phyloP scores from a whole-genome alignment of 23 tunicate genomes.

The Diplosoma virens region DNA sequence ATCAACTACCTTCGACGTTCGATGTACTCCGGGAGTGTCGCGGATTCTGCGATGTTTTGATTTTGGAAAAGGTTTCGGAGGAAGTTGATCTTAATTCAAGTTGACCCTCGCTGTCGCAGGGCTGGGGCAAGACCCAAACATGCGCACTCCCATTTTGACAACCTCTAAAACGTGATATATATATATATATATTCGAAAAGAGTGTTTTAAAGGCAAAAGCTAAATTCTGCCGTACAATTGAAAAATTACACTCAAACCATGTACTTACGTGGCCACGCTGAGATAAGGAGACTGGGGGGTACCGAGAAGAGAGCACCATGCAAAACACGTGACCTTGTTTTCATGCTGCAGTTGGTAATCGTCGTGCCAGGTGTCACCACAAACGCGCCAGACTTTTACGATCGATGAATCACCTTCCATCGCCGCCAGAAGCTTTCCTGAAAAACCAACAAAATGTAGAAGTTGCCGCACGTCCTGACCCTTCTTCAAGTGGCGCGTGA shows the following conservation, averaged over 20 bases:
- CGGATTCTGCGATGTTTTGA: background rate
- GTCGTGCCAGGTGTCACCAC: conserved; percentile 60
- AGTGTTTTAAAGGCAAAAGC: too few relatives aligned
- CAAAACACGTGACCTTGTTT: conserved; percentile 17
- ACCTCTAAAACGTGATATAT: too few relatives aligned
- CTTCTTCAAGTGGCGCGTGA: background rate
- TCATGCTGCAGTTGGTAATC: conserved; percentile 30
- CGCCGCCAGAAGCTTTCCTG: conserved; percentile 46
- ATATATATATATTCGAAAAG: too few relatives aligned
- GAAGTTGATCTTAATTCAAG: conserved; percentile 24
- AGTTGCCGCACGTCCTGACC: background rate
- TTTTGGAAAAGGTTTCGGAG: conserved; percentile 39
- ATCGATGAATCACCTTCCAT: conserved; percentile 21
- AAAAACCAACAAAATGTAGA: background rate
- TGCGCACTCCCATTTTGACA: conserved; percentile 54
- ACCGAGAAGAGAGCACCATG: conserved; percentile 55
- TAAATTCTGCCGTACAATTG: too few relatives aligned
- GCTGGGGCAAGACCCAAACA: conserved; percentile 48
- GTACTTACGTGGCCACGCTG: conserved; percentile 45
- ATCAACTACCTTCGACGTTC: conserved; percentile 31
- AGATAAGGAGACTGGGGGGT: conserved; percentile 30
- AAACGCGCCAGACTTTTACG: conserved; percentile 48
- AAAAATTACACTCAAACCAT: too few relatives aligned
- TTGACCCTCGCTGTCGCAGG: conserved; percentile 12
- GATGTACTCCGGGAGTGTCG: conserved; percentile 39